Base-by-base conservation (phyloP, 2,888 invertebrate species). In the Clistopyga incitator region DNA sequence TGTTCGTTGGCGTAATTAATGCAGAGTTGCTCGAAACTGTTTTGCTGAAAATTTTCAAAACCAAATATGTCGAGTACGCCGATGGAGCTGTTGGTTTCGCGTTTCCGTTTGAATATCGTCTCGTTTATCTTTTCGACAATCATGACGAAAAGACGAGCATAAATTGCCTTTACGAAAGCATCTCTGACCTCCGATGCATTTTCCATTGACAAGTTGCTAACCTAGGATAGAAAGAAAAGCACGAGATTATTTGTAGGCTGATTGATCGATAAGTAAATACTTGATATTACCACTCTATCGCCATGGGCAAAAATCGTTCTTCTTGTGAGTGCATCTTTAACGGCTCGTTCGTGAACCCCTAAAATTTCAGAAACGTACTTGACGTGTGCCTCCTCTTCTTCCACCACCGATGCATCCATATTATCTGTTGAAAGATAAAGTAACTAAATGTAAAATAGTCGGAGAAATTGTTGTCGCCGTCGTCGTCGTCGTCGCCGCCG, bases 1-100 rank as follows among this genome's bases (percentile, higher is more conserved):
- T 97, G 98, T 94, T 99, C 99, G 92, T 99, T 99, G 1, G 99
- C 98, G 92, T 97, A 99, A 94, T 99, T 99, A 87, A 99, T 99
- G 92, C 99, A 99, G 76, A 99, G 94, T 92, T 99, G 99, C 90
- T 99, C 99, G 92, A 99, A 99, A 93, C 98, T 98, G 92, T 98
- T 98, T 10, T 95, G 95, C 6, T 96, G 95, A 90, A 99, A 99
- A 92, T 98, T 99, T 94, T 99, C 99, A 93, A 99, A 99, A 0
- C 99, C 99, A 91, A 99, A 99, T 87, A 99, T 99, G 92, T 99
- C 99, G 84, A 99, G 94, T 0, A 99, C 97, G 0, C 99, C 99
- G 84, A 99, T 98, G 0, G 97, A 97, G 42, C 94, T 95, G 86
- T 96, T 95, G 1, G 94, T 94, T 0, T 94, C 93, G 42, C 94